Evolutionary conservation across 1,140 invertebrate species (phyloP), one percentile per base, ranked within the genome.

Genomic region (Drosophila azteca): DNA sequence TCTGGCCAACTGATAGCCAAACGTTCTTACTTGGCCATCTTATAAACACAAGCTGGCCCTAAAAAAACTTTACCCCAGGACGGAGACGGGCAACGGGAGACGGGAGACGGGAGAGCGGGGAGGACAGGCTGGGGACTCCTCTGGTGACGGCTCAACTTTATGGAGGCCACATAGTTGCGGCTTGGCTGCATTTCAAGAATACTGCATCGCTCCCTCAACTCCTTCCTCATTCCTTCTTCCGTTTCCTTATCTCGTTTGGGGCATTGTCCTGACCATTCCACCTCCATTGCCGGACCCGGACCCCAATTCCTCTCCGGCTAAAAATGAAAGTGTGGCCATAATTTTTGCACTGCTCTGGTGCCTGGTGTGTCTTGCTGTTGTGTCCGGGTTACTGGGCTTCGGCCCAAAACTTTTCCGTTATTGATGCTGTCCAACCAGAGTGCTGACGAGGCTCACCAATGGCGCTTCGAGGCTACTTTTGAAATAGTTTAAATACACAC

Each of bases 1-100:
- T 85, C 74, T 85, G 82, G 82, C 82, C 82, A 85, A 85, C 82
- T 85, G 82, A 85, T 85, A 85, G 82, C 79, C 76, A 68, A 69
- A 71, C 61, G 51, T 52, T 60, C 51, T 46, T 68, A 35, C 73
- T 76, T 55, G 64, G 66, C 66, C 66, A 69, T 69, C 73, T 76
- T 76, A 84, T 65, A 79, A 79, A 75, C 76, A 72, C 71, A 61
- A 72, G 54, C 65, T 58, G 72, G 66, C 76, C 64, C 58, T 69
- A 69, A 76, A 76, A 76, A 74, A 68, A 58, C 70, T 85, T 80
- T 39, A 39, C 11, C 35, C 35, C 35, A 39, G 35, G 35, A 13
- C 35, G 35, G 11, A n/a, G n/a, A n/a, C n/a, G n/a, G n/a, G n/a
- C n/a, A n/a, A 1, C 35, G 11, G 11, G 9, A 3, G 9, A 3